Conservation (phyloP, 2,797 vertebrate species). For the Microctenopoma stevenorrisi region DNA sequence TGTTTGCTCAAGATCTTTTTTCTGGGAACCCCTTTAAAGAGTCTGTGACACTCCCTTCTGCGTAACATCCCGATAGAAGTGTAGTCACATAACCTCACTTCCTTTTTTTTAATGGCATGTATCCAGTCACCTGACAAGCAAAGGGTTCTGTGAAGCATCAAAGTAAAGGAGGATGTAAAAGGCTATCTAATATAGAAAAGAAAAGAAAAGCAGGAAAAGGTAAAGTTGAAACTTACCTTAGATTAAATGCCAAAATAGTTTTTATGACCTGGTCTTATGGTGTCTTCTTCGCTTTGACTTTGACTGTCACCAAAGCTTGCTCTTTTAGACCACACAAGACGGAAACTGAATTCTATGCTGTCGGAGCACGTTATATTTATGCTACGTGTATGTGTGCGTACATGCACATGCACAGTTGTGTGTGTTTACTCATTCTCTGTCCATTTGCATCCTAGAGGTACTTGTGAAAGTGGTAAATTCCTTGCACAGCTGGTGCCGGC, state of each 20-base stretch:
- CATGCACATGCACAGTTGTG: constrained; percentile 6
- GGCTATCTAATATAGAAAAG: no score
- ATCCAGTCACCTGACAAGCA: constrained; percentile 18
- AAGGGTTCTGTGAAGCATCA: constrained; percentile 14
- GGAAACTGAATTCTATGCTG: constrained; percentile 30
- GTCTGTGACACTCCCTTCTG: constrained; percentile 53
- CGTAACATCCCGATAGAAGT: constrained; percentile 50
- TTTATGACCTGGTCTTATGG: constrained; percentile 2
- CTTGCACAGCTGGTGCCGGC: constrained; percentile 82
- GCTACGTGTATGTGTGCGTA: constrained; percentile 8
- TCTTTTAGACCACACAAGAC: constrained; percentile 27
- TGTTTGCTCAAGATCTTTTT: constrained; percentile 56
- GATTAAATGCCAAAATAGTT: constrained; percentile 3
- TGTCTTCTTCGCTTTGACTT: constrained; percentile 12
- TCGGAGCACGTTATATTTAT: constrained; percentile 39
- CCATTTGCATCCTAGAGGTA: constrained; percentile 56
- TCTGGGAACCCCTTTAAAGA: constrained; percentile 54
- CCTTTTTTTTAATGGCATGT: constrained; percentile 37
- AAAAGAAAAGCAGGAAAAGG: no score
- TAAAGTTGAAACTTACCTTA: neutral
- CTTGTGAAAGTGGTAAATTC: constrained; percentile 83
- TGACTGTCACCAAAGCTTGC: constrained; percentile 15
- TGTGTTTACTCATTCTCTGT: constrained; percentile 35
- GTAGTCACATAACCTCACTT: constrained; percentile 32
- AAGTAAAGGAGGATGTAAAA: constrained; percentile 7